Evolutionary conservation across 2,797 vertebrate species (phyloP), one percentile per base, ranked within the genome.

Genomic region (Sebastes minor): DNA sequence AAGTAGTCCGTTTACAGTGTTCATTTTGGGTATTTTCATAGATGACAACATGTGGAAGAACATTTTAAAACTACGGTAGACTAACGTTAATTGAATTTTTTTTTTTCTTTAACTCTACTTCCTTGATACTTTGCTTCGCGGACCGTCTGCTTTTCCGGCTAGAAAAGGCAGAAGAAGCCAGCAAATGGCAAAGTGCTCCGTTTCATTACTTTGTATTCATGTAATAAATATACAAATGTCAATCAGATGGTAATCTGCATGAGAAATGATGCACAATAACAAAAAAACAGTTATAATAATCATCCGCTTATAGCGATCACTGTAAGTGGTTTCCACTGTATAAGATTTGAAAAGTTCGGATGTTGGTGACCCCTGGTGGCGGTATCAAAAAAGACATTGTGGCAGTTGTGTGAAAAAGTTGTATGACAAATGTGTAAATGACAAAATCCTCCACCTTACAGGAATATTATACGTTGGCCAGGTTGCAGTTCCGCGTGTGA

Each of bases 401-500:
- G 28, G 46, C 14, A 33, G 12, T 3, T 62, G 13, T 55, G 7
- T 64, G 35, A 8, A 28, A 22, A 12, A 11, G 16, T 32, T 25
- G 20, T 63, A 9, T 13, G 7, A 30, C 10, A 66, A 28, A 16
- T 11, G 32, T 55, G 59, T 28, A 69, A 4, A 68, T 55, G 53
- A 76, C 9, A 11, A 61, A 59, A 56, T 4, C 13, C 8, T 71
- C 74, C 25, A 32, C 52, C 49, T 84, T 79, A 71, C 35, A 61
- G 33, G 32, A 27, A 38, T 32, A n/a, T 70, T 25, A 55, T 38
- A 78, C 0, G 28, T 25, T 16, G n/a, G 42, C 33, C 16, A 12
- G 78, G 68, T 77, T 81, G 33, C 59, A 71, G 46, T 32, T 82
- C 30, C 23, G n/a, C 71, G 70, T 83, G 71, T 75, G 67, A 70